phyloP scores from a whole-genome alignment of 2,888 invertebrate genomes.

The Eutolmus rufibarbis region DNA sequence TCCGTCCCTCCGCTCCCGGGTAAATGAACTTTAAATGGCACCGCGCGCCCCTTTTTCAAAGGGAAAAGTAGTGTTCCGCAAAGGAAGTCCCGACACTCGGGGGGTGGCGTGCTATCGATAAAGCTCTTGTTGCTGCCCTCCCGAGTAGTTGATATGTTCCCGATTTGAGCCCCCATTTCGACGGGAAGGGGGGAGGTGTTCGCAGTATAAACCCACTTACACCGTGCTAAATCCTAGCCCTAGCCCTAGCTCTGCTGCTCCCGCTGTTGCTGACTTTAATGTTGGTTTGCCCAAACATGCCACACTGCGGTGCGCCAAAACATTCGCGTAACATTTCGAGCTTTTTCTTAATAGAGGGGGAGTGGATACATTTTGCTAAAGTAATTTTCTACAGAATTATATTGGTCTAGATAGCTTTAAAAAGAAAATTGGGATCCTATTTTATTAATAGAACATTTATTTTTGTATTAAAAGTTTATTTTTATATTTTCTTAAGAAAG shows the following conservation, averaged over 20 bases:
- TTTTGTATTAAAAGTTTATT: background rate
- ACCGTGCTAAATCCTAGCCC: background rate
- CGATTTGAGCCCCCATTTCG: background rate
- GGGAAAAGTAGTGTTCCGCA: background rate
- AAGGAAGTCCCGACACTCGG: background rate
- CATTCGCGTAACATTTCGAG: background rate
- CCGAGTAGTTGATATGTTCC: background rate
- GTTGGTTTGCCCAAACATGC: background rate
- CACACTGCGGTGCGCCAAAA: background rate
- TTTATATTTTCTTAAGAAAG: background rate
- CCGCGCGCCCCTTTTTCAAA: background rate
- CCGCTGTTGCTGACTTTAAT: background rate
- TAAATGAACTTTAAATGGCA: slow-evolving; percentile 32
- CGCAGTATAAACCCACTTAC: background rate
- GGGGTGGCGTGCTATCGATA: background rate
- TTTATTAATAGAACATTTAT: background rate
- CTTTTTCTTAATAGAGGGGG: background rate
- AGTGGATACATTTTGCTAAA: background rate
- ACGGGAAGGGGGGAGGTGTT: background rate
- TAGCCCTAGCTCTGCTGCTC: background rate
- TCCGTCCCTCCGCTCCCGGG: background rate
- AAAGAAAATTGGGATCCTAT: background rate
- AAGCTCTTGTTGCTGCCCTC: slow-evolving; percentile 13
- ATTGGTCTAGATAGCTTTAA: background rate
- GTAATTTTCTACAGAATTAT: background rate